Base-by-base conservation (phyloP, 92 coral and sea anemone genomes). In the Parazoanthus atlanticus region DNA sequence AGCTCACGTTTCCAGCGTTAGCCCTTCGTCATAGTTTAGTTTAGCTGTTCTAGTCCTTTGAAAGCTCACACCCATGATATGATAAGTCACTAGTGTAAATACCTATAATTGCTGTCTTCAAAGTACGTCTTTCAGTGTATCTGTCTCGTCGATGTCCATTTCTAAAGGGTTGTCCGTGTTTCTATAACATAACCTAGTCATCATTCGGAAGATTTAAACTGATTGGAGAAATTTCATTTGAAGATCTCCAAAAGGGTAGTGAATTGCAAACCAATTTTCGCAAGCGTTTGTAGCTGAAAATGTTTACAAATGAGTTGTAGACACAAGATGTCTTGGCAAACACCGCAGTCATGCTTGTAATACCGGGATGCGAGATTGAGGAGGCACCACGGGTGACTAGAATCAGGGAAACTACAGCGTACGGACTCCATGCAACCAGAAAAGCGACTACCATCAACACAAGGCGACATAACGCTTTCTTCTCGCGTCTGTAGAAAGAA, bases 281-380 rank as follows among this genome's bases (percentile, higher is more conserved):
- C 25, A 82, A 38, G 21, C 58, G 80, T 82, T 30, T 77, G 72
- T 91, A 86, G 71, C 77, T 86, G 79, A 82, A 88, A 88, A 80
- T 52, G 81, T 88, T 82, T 38, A 91, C 88, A 82, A 88, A 29
- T 19, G 93, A 82, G 40, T 91, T 88, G 65, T 81, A 73, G 72
- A 91, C 15, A 66, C 85, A 91, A 0, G 93, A 91, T 25, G 88
- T 91, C 56, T 91, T 91, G 1, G 93, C 93, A 61, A 91, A 76
- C 36, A 81, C 88, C 25, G 90, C 85, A 17, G 80, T 81, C 31
- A 89, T 82, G 40, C 88, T 91, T 16, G 73, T 66, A 26, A 89
- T 75, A 32, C 77, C 86, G 2, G 90, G 88, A 70, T 81, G 33
- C 11, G 81, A 40, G 13, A 26, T 58, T 29, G 74, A 81, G 34